Conservation (phyloP, 2,113 vertebrate genomes). For the Spilogale gracilis region DNA sequence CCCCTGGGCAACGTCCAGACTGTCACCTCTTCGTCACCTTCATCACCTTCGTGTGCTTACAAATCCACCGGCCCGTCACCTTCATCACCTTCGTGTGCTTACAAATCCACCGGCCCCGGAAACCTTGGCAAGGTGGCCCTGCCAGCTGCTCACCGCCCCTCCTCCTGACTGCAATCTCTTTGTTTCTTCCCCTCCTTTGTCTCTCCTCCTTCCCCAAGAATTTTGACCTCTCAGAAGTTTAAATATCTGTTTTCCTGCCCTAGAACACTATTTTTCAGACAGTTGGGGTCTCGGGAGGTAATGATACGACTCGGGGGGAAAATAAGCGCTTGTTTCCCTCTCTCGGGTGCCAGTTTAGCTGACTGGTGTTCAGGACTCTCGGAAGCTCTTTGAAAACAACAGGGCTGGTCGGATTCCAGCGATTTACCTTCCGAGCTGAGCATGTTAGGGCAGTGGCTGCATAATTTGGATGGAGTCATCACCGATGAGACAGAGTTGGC, state of each 20-base stretch:
- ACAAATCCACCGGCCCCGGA: background rate
- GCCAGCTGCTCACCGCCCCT: background rate
- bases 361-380: slow-evolving; percentile 77
- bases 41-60: background rate
- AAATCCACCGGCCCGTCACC: background rate
- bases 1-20: background rate
- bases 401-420: slow-evolving; percentile 84
- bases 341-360: slow-evolving; percentile 60
- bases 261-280: background rate
- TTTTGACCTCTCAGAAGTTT: background rate
- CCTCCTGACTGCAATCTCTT: background rate
- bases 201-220: background rate
- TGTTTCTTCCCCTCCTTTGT: background rate
- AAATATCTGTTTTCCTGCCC: background rate
- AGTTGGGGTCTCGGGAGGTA: slow-evolving; percentile 79
- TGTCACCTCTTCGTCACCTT: background rate
- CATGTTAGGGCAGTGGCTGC: slow-evolving; percentile 89
- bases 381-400: slow-evolving; percentile 82
- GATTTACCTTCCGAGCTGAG: slow-evolving; percentile 84
- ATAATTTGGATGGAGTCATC: slow-evolving; percentile 86
- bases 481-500: slow-evolving; percentile 68
- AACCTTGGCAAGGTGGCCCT: background rate
- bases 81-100: background rate
- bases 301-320: slow-evolving; percentile 79
- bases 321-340: slow-evolving; percentile 65